Evolutionary conservation across 2,113 vertebrate genomes (phyloP), one percentile per base, ranked within the genome.

Genomic region (Merops nubicus): DNA sequence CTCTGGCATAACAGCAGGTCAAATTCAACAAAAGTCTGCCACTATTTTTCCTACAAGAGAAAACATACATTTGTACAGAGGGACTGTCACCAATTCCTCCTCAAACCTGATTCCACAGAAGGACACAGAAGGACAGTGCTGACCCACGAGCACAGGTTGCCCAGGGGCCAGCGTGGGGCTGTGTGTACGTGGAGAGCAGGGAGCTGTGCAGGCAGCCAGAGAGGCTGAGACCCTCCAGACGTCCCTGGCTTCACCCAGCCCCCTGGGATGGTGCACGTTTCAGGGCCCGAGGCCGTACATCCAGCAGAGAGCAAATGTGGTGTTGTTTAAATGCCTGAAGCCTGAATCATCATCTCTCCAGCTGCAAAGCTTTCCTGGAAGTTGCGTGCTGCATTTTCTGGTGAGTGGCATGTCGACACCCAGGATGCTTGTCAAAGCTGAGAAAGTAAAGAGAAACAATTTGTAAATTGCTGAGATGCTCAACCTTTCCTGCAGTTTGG

Each of bases 111-210:
- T 57, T 62, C 47, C 42, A 34, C 5, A 2, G 15, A 40, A 4
- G 4, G 1, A n/a, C n/a, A n/a, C 0, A 2, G 19, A 45, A 34
- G 67, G 31, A 48, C 8, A 54, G 64, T 77, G 29, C n/a, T 0
- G 0, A 65, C 23, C 31, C 1, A 0, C 0, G 2, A 12, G 56
- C 1, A 0, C 31, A 31, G 28, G 2, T 0, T 75, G 64, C 40
- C 33, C 21, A 14, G 40, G 19, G 26, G 59, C 34, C 5, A 0
- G 59, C 23, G 43, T 1, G 1, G 36, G 36, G 15, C 14, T 43
- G 23, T 3, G 1, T 15, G 43, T n/a, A 33, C 0, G 4, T 4
- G 26, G 19, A 89, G 36, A 36, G 28, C 2, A 8, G 21, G 4
- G 16, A 65, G 57, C 12, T 50, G 26, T 19, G 57, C 36, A 40